Evolutionary conservation across 2,797 vertebrate species (phyloP).

Genomic region (Peromyscus nudipes): DNA sequence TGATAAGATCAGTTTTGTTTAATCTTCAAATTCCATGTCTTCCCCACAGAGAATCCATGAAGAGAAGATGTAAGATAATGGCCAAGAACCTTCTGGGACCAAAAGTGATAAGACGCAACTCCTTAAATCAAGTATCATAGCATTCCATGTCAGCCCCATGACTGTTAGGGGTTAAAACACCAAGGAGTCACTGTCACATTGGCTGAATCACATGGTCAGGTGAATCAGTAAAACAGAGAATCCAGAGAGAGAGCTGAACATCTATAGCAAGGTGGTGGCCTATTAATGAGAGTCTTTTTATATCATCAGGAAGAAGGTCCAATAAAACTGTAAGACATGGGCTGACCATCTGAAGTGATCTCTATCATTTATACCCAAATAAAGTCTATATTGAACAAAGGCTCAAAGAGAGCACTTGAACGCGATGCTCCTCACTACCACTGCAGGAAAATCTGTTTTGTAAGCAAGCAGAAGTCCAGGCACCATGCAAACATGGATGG

Average conservation of each 20-base stretch:
- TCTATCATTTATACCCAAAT: background rate
- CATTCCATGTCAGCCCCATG: accelerated
- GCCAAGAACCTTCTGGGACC: background rate
- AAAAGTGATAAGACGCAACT: background rate
- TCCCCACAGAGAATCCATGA: background rate
- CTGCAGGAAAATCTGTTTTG: background rate
- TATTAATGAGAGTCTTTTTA: background rate
- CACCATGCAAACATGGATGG: background rate
- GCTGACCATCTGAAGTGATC: background rate
- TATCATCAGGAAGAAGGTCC: background rate
- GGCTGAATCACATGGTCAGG: background rate
- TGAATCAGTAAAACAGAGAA: background rate
- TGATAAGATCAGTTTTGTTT: background rate
- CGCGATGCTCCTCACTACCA: background rate
- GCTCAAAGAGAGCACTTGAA: background rate
- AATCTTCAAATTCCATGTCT: background rate
- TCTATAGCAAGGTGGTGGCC: background rate
- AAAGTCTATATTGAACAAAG: background rate
- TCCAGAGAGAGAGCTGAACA: background rate
- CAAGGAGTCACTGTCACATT: accelerated
- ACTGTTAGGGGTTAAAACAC: no score
- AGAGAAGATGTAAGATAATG: background rate
- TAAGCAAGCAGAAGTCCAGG: background rate
- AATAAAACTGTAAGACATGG: background rate
- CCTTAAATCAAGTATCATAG: accelerated